phyloP scores from a whole-genome alignment of 2,888 invertebrate genomes.

The Formica aserva region DNA sequence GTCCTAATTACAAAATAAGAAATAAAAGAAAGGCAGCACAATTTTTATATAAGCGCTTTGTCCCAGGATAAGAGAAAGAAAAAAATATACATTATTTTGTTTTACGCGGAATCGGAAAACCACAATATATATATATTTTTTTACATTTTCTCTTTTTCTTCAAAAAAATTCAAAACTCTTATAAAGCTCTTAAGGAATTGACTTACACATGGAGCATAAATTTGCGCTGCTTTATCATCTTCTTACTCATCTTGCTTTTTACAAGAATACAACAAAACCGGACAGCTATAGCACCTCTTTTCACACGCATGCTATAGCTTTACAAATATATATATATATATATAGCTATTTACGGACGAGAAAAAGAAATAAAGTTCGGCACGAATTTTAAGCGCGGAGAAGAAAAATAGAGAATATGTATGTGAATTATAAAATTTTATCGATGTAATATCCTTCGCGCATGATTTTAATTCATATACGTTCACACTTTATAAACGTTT shows the following conservation, averaged over 20 bases:
- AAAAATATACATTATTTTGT: constrained; percentile 26
- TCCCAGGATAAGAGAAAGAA: constrained; percentile 46
- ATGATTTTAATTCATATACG: constrained; percentile 60
- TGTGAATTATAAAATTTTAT: constrained; percentile 54
- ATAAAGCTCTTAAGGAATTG: constrained; percentile 42
- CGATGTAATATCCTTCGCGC: constrained; percentile 52
- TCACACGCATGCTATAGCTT: constrained; percentile 41
- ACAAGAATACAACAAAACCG: constrained; percentile 49
- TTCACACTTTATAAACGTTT: constrained; percentile 53
- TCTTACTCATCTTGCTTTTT: constrained; percentile 38
- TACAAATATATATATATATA: constrained; percentile 33
- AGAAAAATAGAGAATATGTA: constrained; percentile 53
- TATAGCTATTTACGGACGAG: constrained; percentile 9
- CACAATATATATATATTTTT: constrained; percentile 43
- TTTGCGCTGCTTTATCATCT: constrained; percentile 36
- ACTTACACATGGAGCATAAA: constrained; percentile 34
- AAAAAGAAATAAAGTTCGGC: constrained; percentile 37
- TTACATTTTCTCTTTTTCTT: constrained; percentile 21
- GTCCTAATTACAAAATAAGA: constrained; percentile 54
- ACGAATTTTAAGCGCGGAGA: constrained; percentile 42
- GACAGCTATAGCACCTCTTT: constrained; percentile 47
- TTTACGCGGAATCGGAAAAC: constrained; percentile 32
- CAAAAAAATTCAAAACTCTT: constrained; percentile 28
- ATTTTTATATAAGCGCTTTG: constrained; percentile 53
- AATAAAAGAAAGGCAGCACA: constrained; percentile 59